These are phyloP conservation scores for Heliconius nattereri DNA, from an alignment of 1,140 invertebrate genomes.

Conservation along the genomic window DNA sequence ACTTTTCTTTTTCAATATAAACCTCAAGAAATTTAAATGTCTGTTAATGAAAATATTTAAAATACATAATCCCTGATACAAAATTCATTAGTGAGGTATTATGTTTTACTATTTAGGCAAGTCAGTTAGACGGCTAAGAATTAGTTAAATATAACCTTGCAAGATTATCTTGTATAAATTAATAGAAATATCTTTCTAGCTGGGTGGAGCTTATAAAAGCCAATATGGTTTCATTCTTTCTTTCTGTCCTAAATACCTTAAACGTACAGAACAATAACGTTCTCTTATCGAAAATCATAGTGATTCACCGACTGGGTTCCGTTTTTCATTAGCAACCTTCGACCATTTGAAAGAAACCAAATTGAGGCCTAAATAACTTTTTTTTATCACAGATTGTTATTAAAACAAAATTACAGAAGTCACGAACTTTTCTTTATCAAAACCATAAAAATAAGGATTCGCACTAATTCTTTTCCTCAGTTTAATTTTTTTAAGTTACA, in stretches of 20 bases:
- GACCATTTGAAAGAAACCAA: conserved; percentile 41
- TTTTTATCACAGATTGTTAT: conserved; percentile 25
- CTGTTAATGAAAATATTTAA: no score
- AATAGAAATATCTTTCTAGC: no score
- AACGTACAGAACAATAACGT: conserved; percentile 21
- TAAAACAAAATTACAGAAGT: conserved; percentile 18
- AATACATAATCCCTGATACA: no score
- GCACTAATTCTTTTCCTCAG: no score
- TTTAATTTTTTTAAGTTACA: no score
- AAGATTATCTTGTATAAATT: not conserved
- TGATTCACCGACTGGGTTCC: conserved; percentile 55
- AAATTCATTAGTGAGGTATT: not conserved
- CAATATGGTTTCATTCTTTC: no score
- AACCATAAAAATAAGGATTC: no score
- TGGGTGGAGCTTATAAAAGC: not conserved
- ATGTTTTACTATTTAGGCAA: not conserved
- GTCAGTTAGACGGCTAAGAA: not conserved
- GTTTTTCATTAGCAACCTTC: conserved; percentile 52
- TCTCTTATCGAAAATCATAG: conserved; percentile 60
- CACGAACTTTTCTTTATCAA: not conserved
- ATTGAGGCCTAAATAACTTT: conserved; percentile 31
- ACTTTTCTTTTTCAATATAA: no score
- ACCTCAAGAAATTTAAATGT: not conserved
- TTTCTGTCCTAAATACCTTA: not conserved
- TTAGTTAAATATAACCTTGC: not conserved